Evolutionary conservation across 2,888 invertebrate genomes (phyloP).

Genomic region (Onchidella celtica): DNA sequence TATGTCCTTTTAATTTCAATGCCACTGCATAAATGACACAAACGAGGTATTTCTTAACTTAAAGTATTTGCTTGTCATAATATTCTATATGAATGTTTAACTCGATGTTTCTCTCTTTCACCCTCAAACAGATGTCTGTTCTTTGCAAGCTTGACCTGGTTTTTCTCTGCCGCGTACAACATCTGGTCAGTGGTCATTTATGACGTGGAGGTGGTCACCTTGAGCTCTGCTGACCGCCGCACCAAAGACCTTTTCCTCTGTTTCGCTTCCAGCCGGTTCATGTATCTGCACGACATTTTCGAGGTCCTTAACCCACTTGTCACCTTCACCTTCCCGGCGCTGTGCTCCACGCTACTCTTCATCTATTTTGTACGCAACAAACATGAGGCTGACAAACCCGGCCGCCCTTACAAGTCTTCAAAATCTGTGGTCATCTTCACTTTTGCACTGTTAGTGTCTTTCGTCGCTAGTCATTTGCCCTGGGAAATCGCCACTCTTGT

Average conservation of each 20-base stretch:
- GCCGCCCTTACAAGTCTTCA: constrained; percentile 53
- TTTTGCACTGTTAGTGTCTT: constrained; percentile 55
- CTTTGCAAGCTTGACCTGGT: constrained; percentile 76
- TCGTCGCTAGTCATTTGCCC: constrained; percentile 55
- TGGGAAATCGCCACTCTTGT: constrained; percentile 65
- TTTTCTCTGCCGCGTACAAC: constrained; percentile 75
- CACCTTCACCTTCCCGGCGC: constrained; percentile 62
- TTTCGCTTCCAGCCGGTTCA: constrained; percentile 64
- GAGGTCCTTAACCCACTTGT: constrained; percentile 63
- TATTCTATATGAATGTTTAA: no score
- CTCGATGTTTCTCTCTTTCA: neutral
- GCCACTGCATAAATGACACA: no score
- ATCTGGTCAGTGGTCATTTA: constrained; percentile 74
- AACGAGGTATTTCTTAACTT: no score
- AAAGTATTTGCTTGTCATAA: no score
- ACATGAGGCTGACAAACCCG: constrained; percentile 50
- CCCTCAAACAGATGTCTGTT: constrained; percentile 65
- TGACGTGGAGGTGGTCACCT: constrained; percentile 45
- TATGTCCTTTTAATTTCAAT: no score
- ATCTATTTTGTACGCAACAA: constrained; percentile 54
- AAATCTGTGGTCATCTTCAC: constrained; percentile 56
- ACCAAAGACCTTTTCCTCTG: constrained; percentile 45
- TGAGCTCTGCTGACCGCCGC: constrained; percentile 16
- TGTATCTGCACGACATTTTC: constrained; percentile 62
- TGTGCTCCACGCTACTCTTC: constrained; percentile 53